These are phyloP conservation scores for Solea solea DNA, from an alignment of 2,113 vertebrate species.

Conservation along the genomic window DNA sequence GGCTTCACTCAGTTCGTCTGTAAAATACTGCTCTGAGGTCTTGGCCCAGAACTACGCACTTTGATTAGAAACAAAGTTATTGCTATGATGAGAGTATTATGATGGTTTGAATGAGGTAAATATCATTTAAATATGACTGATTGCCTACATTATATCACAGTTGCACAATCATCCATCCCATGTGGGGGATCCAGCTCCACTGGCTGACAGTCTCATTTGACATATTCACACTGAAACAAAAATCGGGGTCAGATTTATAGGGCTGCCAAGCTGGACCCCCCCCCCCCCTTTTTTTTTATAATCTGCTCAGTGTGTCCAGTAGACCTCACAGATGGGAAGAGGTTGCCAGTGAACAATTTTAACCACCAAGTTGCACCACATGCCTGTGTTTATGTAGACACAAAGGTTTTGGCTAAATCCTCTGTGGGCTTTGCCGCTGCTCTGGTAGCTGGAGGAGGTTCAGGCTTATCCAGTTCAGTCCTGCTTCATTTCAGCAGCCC, in stretches of 20 bases:
- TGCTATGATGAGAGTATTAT: background rate
- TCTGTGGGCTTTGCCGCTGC: conserved; percentile 23
- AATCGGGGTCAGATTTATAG: conserved; percentile 65
- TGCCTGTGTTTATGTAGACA: conserved; percentile 44
- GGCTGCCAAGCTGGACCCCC: conserved; percentile 46
- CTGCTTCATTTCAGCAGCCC: conserved; percentile 49
- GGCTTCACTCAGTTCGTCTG: too few relatives aligned
- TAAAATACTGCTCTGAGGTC: background rate
- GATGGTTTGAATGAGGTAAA: background rate
- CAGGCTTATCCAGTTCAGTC: conserved; percentile 45
- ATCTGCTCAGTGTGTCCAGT: conserved; percentile 43
- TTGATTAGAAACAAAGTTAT: conserved; percentile 12
- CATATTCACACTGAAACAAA: conserved; percentile 35
- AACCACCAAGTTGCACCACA: conserved; percentile 39
- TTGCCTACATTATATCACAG: background rate
- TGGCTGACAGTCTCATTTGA: conserved; percentile 36
- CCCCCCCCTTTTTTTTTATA: conserved; percentile 48
- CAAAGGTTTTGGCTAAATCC: conserved; percentile 43
- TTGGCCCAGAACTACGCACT: background rate
- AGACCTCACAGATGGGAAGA: conserved; percentile 28
- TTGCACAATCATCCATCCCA: conserved; percentile 30
- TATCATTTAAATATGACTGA: too few relatives aligned
- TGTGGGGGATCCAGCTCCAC: conserved; percentile 16
- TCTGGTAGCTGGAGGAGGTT: conserved; percentile 23
- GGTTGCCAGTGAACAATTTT: conserved; percentile 34